These are phyloP conservation scores for Colistium nudipinnis DNA, from an alignment of 2,113 vertebrate species.

Conservation along the genomic window DNA sequence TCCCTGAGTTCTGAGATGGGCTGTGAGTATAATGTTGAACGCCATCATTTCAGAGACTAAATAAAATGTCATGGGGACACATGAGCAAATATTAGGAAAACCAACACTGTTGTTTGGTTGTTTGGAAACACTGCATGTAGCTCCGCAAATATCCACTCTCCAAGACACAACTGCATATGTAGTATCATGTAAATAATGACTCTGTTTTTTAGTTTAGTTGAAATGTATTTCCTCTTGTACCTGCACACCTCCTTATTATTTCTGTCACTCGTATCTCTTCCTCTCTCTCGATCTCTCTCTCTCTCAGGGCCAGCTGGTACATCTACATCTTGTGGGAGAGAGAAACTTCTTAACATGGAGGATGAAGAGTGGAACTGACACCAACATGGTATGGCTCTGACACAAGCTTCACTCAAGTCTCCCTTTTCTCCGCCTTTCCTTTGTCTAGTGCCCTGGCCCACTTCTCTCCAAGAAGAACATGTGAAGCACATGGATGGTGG, in stretches of 20 bases:
- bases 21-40: slow-evolving; percentile 11
- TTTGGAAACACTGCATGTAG: slow-evolving; percentile 26
- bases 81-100: slow-evolving; percentile 35
- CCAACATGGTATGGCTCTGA: slow-evolving; percentile 58
- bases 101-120: slow-evolving; percentile 24
- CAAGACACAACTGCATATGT: slow-evolving; percentile 30
- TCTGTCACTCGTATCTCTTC: slow-evolving; percentile 16
- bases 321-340: slow-evolving; percentile 45
- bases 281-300: neutral
- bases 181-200: slow-evolving; percentile 31
- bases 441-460: slow-evolving; percentile 13
- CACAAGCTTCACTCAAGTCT: slow-evolving; percentile 64
- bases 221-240: slow-evolving; percentile 36
- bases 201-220: slow-evolving; percentile 14
- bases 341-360: slow-evolving; percentile 71
- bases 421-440: slow-evolving; percentile 33
- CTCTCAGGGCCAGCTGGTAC: slow-evolving; percentile 47
- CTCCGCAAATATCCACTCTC: slow-evolving; percentile 14
- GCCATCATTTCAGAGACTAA: slow-evolving; percentile 51
- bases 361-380: slow-evolving; percentile 74
- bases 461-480: slow-evolving; percentile 35
- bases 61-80: slow-evolving; percentile 61
- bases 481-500: slow-evolving; percentile 42
- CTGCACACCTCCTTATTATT: slow-evolving; percentile 34
- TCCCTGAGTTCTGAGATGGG: slow-evolving; percentile 1